Evolutionary conservation across 2,113 vertebrate genomes (phyloP).

Genomic region (Drymodes brunneopygia): DNA sequence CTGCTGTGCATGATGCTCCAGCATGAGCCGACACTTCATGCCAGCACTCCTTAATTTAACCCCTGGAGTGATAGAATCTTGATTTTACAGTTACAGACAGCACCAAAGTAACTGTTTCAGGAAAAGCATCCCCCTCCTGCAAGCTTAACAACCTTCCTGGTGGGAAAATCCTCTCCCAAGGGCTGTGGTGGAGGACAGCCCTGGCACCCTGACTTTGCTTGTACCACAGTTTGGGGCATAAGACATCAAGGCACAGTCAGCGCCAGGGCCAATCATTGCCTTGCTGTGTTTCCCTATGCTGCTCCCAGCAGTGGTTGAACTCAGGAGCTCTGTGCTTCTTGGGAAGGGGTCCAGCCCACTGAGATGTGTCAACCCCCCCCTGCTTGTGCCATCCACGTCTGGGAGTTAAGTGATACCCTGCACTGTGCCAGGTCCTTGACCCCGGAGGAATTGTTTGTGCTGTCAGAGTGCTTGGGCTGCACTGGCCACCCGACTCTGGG

Average conservation of each 20-base stretch:
- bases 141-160: not conserved
- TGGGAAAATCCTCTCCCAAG: not conserved
- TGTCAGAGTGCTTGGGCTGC: not conserved
- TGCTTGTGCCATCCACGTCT: not conserved
- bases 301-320: not conserved
- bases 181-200: not conserved
- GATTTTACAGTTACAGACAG: not conserved
- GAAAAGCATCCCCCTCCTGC: not conserved
- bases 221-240: not conserved
- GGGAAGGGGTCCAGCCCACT: not conserved
- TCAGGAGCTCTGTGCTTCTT: not conserved
- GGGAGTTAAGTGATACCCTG: not conserved
- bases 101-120: not conserved
- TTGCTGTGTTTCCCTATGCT: not conserved
- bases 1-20: not conserved
- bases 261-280: accelerated
- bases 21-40: accelerated
- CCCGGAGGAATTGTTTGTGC: not conserved
- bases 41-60: not conserved
- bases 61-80: not conserved
- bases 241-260: not conserved
- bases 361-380: not conserved
- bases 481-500: accelerated
- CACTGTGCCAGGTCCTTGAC: constrained; percentile 15
- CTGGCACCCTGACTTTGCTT: not conserved